Evolutionary conservation across 2,113 vertebrate genomes (phyloP).

Genomic region (Noctilio leporinus): DNA sequence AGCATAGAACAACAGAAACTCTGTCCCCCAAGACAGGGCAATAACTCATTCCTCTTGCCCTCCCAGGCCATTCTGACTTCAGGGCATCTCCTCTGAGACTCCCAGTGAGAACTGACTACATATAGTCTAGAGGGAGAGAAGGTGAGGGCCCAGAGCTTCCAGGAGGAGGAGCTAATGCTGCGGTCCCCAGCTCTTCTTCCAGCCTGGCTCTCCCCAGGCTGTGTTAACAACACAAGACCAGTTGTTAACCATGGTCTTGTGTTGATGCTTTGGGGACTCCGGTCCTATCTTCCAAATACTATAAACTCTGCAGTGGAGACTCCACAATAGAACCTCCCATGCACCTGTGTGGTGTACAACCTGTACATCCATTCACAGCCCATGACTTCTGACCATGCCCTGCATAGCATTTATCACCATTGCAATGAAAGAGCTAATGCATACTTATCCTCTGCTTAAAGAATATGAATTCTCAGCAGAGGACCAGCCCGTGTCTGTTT

Average conservation of each 20-base stretch:
- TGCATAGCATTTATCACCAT: neutral
- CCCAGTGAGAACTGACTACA: neutral
- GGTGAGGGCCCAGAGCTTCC: neutral
- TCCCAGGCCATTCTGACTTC: neutral
- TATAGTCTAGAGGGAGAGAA: neutral
- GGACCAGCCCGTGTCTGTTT: neutral
- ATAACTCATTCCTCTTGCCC: neutral
- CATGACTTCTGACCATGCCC: neutral
- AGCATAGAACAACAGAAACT: neutral
- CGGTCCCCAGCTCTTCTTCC: neutral
- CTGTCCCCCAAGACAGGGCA: neutral
- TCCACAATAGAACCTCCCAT: neutral
- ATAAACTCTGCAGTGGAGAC: too few relatives aligned
- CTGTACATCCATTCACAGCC: neutral
- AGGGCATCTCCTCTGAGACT: neutral
- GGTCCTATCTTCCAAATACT: neutral
- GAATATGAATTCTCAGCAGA: neutral
- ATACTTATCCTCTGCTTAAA: neutral
- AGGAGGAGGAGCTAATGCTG: neutral
- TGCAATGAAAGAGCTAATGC: neutral
- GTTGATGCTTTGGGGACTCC: neutral
- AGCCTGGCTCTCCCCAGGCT: neutral
- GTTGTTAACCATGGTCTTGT: neutral
- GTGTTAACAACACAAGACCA: too few relatives aligned
- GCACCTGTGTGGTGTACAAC: neutral